Evolutionary conservation across 2,797 vertebrate species (phyloP), one percentile per base, ranked within the genome.

Genomic region (Enteromius anoplus): DNA sequence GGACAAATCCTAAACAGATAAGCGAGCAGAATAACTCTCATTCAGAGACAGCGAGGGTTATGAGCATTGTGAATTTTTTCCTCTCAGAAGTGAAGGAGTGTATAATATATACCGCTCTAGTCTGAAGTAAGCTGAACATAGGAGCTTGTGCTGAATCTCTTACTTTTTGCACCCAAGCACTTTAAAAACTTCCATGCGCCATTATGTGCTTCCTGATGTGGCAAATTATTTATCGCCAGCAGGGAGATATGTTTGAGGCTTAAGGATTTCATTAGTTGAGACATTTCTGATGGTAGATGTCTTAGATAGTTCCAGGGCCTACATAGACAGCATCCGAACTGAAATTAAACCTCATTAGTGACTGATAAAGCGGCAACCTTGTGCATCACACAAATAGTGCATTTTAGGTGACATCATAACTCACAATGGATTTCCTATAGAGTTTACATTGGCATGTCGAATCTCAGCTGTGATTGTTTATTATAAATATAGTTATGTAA

Each of bases 31-130:
- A 64, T 82, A 64, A 83, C 32, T 37, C 55, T 76, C 79, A 72
- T 23, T 21, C 34, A 5, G 73, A 68, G 65, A 80, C 66, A 80
- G 65, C 60, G 60, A 5, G 53, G 45, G 64, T 42, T 26, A 77
- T 69, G 51, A 78, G 51, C 53, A 34, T 34, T 75, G 64, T 45
- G 72, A 79, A 85, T 68, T 64, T 4, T 70, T 69, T 26, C 62
- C 26, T 14, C 12, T 77, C 23, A 47, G 55, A 71, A 8, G 53
- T 65, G 47, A 23, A 65, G 58, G 23, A 23, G 42, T 72, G 60
- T 45, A 2, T 76, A 49, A 81, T 70, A 53, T 70, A 84, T 21
- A 69, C 23, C 2, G 14, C 2, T 49, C 34, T 66, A 37, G 64
- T 73, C 34, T 55, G 69, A 45, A 34, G 42, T 62, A 5, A 71